phyloP scores from a whole-genome alignment of 1,140 invertebrate genomes.

The Drosophila virilis region DNA sequence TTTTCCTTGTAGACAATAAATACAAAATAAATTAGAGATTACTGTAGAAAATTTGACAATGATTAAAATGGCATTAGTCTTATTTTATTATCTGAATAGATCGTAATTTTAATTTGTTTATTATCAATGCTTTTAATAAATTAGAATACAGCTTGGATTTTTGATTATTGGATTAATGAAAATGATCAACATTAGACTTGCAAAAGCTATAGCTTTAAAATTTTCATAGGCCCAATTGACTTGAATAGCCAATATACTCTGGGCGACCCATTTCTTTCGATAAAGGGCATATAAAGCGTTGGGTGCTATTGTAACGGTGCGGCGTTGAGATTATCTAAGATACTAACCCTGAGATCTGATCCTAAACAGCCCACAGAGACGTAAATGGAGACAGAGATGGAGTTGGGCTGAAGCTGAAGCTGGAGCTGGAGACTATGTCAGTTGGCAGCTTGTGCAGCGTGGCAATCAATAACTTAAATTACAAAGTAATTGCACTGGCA shows the following conservation, averaged over 20 bases:
- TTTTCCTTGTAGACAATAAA: too few species aligned
- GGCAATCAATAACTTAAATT: conserved; percentile 84
- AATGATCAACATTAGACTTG: too few species aligned
- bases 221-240: background rate
- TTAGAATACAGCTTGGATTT: too few species aligned
- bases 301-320: conserved; percentile 76
- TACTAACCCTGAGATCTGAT: conserved; percentile 28
- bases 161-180: too few species aligned
- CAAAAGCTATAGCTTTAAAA: too few species aligned
- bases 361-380: conserved; percentile 37
- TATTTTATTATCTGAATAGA: too few species aligned
- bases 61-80: too few species aligned
- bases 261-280: conserved; percentile 45
- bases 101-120: too few species aligned
- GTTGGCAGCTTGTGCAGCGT: conserved; percentile 51
- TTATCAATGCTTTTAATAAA: too few species aligned
- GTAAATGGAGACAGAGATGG: conserved; percentile 16
- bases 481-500: conserved; percentile 84
- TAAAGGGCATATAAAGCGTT: conserved; percentile 50
- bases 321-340: conserved; percentile 64
- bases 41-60: too few species aligned
- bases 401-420: conserved; percentile 24
- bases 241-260: conserved; percentile 28
- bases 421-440: conserved; percentile 15
- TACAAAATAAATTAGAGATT: too few species aligned